Evolutionary conservation across 2,888 invertebrate genomes (phyloP).

Genomic region (Subacronicta megacephala): DNA sequence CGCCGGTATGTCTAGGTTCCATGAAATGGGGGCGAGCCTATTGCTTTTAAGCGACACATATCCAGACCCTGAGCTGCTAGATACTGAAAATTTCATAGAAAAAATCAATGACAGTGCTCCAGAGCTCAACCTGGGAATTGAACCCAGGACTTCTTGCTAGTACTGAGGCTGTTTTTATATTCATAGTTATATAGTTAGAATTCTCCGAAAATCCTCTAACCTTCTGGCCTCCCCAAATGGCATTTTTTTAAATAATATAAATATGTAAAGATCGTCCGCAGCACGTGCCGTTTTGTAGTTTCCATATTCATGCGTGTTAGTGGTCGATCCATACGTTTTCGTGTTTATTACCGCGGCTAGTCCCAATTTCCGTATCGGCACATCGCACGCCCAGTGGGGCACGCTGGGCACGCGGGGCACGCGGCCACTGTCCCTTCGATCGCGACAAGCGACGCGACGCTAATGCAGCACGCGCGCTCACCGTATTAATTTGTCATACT

Average conservation of each 20-base stretch:
- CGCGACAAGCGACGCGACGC: conserved; percentile 25
- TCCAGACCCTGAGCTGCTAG: too few species aligned
- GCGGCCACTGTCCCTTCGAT: conserved; percentile 53
- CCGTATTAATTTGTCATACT: conserved; percentile 57
- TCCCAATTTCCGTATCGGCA: conserved; percentile 21
- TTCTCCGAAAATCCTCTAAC: conserved; percentile 1
- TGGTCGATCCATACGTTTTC: conserved; percentile 39
- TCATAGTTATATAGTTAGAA: too few species aligned
- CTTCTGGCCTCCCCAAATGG: not conserved
- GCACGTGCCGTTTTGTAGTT: conserved; percentile 23
- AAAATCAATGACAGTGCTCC: too few species aligned
- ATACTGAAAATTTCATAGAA: too few species aligned
- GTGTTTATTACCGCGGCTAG: conserved; percentile 28
- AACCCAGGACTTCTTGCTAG: too few species aligned
- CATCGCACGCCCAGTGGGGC: conserved; percentile 27
- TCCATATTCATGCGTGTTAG: conserved; percentile 25
- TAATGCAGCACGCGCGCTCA: conserved; percentile 52
- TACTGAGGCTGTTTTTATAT: too few species aligned
- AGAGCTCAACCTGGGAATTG: too few species aligned
- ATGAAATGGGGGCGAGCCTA: too few species aligned
- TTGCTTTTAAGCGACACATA: too few species aligned
- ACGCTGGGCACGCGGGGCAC: conserved; percentile 35
- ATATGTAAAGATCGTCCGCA: conserved; percentile 30
- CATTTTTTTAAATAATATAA: conserved; percentile 13
- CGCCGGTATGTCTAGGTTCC: too few species aligned